These are phyloP conservation scores for Dromas ardeola DNA, from an alignment of 2,113 vertebrate species.

Conservation along the genomic window DNA sequence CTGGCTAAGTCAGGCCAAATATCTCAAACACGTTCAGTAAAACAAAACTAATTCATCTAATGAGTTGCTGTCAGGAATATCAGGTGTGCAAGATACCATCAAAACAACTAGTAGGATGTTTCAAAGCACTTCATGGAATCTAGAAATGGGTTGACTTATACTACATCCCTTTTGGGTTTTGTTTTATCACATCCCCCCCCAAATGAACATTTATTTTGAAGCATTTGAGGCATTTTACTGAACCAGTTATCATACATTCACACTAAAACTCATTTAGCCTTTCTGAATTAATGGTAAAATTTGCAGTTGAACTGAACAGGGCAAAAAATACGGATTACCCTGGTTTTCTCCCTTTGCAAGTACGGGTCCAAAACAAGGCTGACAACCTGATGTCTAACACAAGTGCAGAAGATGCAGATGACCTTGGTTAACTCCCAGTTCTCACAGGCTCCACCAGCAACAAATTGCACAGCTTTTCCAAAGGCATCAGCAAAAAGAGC, in stretches of 20 bases:
- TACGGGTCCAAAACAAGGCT: not conserved
- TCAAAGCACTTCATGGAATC: not conserved
- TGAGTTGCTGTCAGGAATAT: not conserved
- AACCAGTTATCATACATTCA: not conserved
- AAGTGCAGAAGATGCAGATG: not conserved
- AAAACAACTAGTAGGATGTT: not conserved
- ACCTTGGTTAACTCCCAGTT: not conserved
- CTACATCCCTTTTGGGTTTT: not conserved
- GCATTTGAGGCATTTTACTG: not conserved
- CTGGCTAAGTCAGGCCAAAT: not conserved
- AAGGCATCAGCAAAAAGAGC: not conserved
- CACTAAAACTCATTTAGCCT: not conserved
- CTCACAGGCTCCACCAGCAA: not conserved
- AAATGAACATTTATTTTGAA: not conserved
- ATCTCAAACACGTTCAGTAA: not conserved
- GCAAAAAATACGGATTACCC: fast-evolving
- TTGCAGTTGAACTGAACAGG: not conserved
- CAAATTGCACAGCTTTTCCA: not conserved
- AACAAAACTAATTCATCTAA: not conserved
- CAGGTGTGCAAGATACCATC: not conserved
- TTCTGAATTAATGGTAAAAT: not conserved
- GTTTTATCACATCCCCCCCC: not conserved
- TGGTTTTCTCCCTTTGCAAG: not conserved
- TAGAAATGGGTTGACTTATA: not conserved
- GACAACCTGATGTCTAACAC: not conserved